Evolutionary conservation across 1,140 invertebrate species (phyloP), one percentile per base, ranked within the genome.

Genomic region (Drosophila suzukii): DNA sequence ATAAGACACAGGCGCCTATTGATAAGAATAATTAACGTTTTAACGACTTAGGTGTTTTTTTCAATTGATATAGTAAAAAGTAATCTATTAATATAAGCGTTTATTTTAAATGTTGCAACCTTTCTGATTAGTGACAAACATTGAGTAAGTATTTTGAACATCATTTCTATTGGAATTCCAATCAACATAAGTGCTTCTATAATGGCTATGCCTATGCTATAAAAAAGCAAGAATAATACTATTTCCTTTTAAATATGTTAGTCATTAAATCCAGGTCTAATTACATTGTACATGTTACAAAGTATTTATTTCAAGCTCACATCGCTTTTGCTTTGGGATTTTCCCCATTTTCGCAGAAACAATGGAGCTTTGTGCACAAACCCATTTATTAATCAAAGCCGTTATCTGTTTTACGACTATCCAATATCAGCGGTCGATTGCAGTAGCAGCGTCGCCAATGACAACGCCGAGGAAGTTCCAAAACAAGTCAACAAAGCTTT

Each of bases 361-460:
- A 68, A 66, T 51, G 17, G 15, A 43, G 65, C 65, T 66, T 66
- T 65, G 20, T 66, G 12, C 36, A 30, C 12, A 27, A 7, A n/a
- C 27, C 36, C 46, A 65, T 56, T 70, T 20, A 47, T 43, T 43
- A 71, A 57, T 71, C 50, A 71, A 71, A 43, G 67, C 65, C 17
- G 17, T 10, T 41, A 49, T 58, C 65, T 71, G 36, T 71, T 41
- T 49, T n/a, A 17, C 13, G 20, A 57, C 72, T 49, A 53, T 47
- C 54, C 53, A 53, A 39, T 57, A 60, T 47, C 41, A 38, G 65
- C 46, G 67, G 55, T 78, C 72, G 74, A 75, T 76, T 57, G 60
- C 76, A 62, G 61, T 57, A 46, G 57, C 73, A 57, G 56, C 74
- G 74, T 81, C 62, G 62, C 79, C 75, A 72, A 68, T 70, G 79